Evolutionary conservation across 2,888 invertebrate genomes (phyloP), one percentile per base, ranked within the genome.

Genomic region (Tortrix viridana): DNA sequence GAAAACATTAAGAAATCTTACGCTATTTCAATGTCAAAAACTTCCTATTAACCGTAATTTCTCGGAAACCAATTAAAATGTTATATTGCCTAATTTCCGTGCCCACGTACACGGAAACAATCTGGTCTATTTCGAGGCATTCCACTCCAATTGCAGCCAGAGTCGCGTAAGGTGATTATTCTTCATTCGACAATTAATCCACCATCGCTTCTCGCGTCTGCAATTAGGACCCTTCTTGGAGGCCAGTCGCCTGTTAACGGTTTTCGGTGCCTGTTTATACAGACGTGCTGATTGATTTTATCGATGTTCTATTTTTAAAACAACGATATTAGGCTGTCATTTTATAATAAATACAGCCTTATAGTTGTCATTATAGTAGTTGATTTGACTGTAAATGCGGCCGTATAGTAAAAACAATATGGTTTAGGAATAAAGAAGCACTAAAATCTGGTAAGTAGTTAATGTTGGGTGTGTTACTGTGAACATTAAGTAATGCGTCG

Each of bases 111-210:
- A 12, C 4, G 38, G 5, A 41, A 41, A 53, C 41, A 53, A 41
- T 16, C 18, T 14, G 20, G 18, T 22, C 43, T 23, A 23, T 54
- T 43, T n/a, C 23, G 16, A 50, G 32, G 16, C 9, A 18, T 43
- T 9, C 43, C 18, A 20, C 48, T 54, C 43, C 38, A 23, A 47
- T 38, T 18, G 32, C 32, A 12, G 32, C 32, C n/a, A 22, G 5
- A 43, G 18, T 19, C n/a, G 16, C 6, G 47, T 18, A 32, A 23
- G 47, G 43, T 61, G 44, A 63, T 63, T 63, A 63, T 53, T 63
- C 58, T 58, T 57, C 43, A 53, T 63, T 48, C 53, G 41, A 47
- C 58, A 38, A 63, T 63, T 62, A 58, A 63, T 47, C 47, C 53
- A 47, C 63, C 57, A 52, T 57, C 62, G 16, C 57, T 41, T 46